phyloP scores from a whole-genome alignment of 2,113 vertebrate species.

The Lanius collurio region DNA sequence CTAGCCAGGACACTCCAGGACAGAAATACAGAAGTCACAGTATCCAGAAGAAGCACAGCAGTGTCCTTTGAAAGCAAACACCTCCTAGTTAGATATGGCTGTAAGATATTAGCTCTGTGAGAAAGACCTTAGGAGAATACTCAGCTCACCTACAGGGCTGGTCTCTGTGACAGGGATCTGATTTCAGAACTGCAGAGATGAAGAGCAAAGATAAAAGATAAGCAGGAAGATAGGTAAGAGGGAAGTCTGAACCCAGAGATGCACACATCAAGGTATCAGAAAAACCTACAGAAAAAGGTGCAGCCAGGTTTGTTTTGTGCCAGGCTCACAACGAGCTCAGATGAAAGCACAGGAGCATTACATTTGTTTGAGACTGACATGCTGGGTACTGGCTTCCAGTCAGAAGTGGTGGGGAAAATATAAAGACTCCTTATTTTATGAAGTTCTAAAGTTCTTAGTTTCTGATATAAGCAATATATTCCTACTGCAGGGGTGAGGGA shows the following conservation, averaged over 20 bases:
- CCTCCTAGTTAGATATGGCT: neutral
- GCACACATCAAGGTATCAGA: neutral
- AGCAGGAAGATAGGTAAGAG: neutral
- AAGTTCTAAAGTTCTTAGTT: neutral
- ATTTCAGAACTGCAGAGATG: neutral
- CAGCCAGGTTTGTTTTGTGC: neutral
- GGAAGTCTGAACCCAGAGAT: neutral
- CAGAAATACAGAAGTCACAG: neutral
- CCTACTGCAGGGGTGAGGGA: neutral
- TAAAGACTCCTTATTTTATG: neutral
- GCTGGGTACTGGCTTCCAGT: neutral
- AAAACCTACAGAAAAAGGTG: neutral
- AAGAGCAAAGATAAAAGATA: neutral
- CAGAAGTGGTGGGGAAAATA: neutral
- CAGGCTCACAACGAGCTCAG: neutral
- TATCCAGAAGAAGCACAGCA: neutral
- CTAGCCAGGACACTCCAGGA: neutral
- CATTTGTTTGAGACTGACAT: neutral
- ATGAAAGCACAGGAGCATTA: neutral
- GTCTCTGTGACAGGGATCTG: neutral
- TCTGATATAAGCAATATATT: neutral
- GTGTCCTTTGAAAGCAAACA: neutral
- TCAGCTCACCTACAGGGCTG: neutral
- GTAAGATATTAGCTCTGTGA: neutral
- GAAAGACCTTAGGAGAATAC: neutral